Evolutionary conservation across 2,797 vertebrate genomes (phyloP), one percentile per base, ranked within the genome.

Genomic region (Neopelma chrysocephalum): DNA sequence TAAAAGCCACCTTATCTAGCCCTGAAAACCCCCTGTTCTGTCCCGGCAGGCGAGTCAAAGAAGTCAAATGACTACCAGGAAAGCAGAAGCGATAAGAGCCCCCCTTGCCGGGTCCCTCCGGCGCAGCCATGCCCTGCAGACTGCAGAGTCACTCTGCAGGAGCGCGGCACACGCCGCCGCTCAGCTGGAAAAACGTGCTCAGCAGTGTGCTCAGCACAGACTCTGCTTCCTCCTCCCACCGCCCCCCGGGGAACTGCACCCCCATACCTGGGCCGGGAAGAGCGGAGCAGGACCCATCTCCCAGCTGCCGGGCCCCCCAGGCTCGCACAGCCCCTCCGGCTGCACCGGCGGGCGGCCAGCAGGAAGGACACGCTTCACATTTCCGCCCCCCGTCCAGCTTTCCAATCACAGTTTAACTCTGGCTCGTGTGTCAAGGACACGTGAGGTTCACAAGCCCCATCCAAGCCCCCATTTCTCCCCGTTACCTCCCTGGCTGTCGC

Each of bases 111-210:
- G 82, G 65, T 94, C 42, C 57, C 66, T 70, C 58, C 50, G 42
- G 84, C 22, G 4, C 87, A 66, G 93, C 91, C 89, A 23, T 73
- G 95, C 95, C 87, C 94, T 80, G 95, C 93, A 91, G 96, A 96
- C 91, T 97, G 96, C 95, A 96, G 91, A 95, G 96, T 96, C 94
- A 97, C 96, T 92, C 93, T 97, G 95, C 95, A 43, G 95, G 94
- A 96, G 91, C 79, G 0, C 43, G 0, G 93, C 89, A 89, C 90
- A 87, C 11, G 11, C 82, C 1, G 21, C 83, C 1, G 65, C 82
- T 79, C 94, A 5, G 87, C 95, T 66, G 92, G 87, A 91, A 89
- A 93, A 94, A 86, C 31, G 34, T 56, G 91, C 93, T 89, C 86
- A 45, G 87, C 73, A 13, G 2, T 6, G 83, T 3, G 69, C 53